Evolutionary conservation across 2,797 vertebrate genomes (phyloP).

Genomic region (Heterohyrax brucei): DNA sequence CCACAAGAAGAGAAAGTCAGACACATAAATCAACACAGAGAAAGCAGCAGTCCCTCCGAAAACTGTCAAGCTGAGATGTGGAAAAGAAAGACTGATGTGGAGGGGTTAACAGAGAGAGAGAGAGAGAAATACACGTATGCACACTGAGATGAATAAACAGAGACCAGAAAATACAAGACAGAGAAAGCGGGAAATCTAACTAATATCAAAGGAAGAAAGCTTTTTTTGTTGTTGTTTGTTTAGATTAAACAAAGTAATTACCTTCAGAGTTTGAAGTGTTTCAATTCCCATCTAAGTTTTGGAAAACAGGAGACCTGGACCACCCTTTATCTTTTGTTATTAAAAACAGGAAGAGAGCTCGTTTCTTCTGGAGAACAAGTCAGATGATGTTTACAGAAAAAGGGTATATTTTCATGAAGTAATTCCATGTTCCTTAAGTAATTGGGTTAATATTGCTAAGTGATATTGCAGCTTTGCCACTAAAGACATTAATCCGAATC

Average conservation of each 20-base stretch:
- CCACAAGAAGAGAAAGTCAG: not conserved
- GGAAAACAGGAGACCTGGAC: not conserved
- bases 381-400: not conserved
- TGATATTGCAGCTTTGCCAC: not conserved
- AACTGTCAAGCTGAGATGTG: not conserved
- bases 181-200: not conserved
- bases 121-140: not conserved
- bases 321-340: not conserved
- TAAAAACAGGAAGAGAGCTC: not conserved
- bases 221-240: not conserved
- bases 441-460: not conserved
- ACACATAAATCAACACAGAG: too few species aligned
- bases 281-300: not conserved
- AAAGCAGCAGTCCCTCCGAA: not conserved
- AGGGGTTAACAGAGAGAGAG: not conserved
- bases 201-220: not conserved
- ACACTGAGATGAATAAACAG: not conserved
- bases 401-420: not conserved
- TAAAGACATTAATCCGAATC: not conserved
- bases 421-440: not conserved
- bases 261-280: slow-evolving; percentile 1
- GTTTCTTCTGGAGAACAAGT: slow-evolving; percentile 3
- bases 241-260: not conserved
- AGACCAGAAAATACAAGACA: not conserved
- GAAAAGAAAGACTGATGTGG: not conserved